Conservation (phyloP, 2,113 vertebrate genomes). For the Empidonax traillii region DNA sequence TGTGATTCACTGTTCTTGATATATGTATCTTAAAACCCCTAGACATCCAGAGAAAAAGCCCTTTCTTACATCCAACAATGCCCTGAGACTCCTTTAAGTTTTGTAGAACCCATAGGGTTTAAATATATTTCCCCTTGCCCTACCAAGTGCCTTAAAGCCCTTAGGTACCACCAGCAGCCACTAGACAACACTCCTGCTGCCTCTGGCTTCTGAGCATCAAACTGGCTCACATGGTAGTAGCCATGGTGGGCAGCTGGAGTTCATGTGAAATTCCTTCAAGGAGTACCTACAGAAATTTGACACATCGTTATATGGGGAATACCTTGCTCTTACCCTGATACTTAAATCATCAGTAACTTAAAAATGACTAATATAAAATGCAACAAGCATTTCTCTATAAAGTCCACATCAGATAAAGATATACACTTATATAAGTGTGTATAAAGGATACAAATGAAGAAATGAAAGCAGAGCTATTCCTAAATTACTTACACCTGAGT, state of each 20-base stretch:
- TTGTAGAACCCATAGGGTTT: not conserved
- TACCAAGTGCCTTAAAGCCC: not conserved
- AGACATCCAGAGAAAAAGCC: not conserved
- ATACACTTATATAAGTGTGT: not conserved
- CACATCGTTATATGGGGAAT: not conserved
- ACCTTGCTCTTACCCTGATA: not conserved
- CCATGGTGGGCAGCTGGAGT: fast-evolving
- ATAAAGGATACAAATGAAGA: not conserved
- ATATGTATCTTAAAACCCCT: not conserved
- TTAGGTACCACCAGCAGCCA: not conserved
- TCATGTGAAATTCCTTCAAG: not conserved
- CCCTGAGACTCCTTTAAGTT: not conserved
- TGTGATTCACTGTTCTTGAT: not conserved
- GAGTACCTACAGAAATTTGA: not conserved
- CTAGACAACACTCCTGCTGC: not conserved
- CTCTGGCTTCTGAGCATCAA: not conserved
- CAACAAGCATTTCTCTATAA: not conserved
- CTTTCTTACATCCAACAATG: not conserved
- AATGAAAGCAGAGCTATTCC: not conserved
- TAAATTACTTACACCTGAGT: not conserved
- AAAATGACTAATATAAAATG: not conserved
- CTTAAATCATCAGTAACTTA: not conserved
- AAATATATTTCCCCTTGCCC: fast-evolving
- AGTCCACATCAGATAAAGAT: not conserved
- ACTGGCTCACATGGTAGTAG: not conserved